Conservation (phyloP, 2,888 invertebrate species). For the Tetramorium bicarinatum region DNA sequence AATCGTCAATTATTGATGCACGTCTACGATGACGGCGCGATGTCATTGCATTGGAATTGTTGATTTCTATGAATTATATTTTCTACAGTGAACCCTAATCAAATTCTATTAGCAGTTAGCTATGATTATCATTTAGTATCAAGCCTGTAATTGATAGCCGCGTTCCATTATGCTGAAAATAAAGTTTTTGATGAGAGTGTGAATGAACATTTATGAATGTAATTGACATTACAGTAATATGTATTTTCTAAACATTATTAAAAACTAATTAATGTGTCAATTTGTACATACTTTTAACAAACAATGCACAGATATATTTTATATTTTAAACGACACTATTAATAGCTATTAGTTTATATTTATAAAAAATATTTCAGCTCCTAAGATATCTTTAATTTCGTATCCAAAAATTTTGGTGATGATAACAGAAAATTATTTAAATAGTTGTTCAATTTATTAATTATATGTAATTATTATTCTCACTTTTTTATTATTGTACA, state of each 20-base stretch:
- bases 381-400: neutral
- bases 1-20: constrained; percentile 52
- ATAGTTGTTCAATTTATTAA: neutral
- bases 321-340: neutral
- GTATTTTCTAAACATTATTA: neutral
- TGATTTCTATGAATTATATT: constrained; percentile 32
- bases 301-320: neutral
- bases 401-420: neutral
- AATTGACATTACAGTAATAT: neutral
- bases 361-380: neutral
- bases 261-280: neutral
- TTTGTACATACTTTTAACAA: neutral
- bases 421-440: neutral
- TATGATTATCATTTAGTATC: constrained; percentile 15
- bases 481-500: neutral
- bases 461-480: neutral
- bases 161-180: constrained; percentile 15
- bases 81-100: constrained; percentile 18
- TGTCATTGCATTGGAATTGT: constrained; percentile 19
- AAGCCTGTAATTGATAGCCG: constrained; percentile 24
- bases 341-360: constrained; percentile 5
- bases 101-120: constrained; percentile 36
- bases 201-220: neutral
- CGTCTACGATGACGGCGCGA: constrained; percentile 19
- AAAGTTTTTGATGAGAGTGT: neutral